Base-by-base conservation (phyloP, 1,140 invertebrate genomes). In the Leucophenga varia region DNA sequence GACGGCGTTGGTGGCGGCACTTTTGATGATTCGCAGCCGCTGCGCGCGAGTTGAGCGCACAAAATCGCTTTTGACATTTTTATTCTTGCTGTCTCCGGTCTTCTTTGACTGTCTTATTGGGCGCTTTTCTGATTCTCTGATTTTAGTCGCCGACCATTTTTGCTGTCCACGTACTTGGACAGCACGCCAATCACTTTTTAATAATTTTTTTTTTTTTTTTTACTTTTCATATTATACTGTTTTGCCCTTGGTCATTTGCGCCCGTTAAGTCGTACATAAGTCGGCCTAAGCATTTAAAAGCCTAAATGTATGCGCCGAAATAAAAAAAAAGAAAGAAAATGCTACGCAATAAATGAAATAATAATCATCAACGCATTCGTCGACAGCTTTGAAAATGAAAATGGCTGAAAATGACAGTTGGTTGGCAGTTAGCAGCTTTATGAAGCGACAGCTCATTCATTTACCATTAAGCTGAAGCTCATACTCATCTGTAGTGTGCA, bases 51-150 rank as follows among this genome's bases (percentile, higher is more conserved):
- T 6, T 59, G 61, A 67, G 47, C 63, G 55, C 57, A 51, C 64
- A 68, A 67, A 67, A 68, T 67, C 59, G 59, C 64, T 67, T 67
- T 67, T 67, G 64, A 67, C 63, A 64, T 63, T 68, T 65, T 64
- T 67, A 64, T 67, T 67, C 63, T 60, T 67, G 51, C n/a, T 59
- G 54, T 68, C 59, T 35, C n/a, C 28, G 46, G 37, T 21, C 18
- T 18, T 6, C 7, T 21, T 39, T 39, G 16, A 8, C 25, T 30
- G 7, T 8, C 25, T 30, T n/a, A 30, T n/a, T n/a, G n/a, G n/a
- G n/a, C n/a, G n/a, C n/a, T 7, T 35, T 54, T 47, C 49, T 18
- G 45, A 39, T 13, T 32, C 21, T 21, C 28, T 30, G 34, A 44
- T 61, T 52, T 20, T 18, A 30, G 25, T 30, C 7, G 25, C 7